phyloP scores from a whole-genome alignment of 92 coral and sea anemone species.

The Heliopora coerulea region DNA sequence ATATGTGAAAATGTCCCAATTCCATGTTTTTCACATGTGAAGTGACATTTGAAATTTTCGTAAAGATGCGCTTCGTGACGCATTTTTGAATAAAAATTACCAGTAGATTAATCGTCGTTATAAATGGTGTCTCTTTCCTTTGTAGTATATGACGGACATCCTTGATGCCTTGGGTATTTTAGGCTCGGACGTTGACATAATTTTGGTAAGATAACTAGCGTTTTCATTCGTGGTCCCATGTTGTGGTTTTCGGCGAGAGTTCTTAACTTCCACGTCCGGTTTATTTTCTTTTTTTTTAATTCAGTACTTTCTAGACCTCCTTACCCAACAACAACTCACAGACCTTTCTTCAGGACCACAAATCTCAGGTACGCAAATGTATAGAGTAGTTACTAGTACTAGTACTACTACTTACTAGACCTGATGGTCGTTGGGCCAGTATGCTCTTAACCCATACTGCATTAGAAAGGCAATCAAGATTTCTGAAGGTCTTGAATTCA shows the following conservation, averaged over 20 bases:
- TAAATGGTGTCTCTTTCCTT: background rate
- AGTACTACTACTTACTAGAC: background rate
- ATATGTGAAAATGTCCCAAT: too few species aligned
- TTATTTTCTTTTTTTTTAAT: background rate
- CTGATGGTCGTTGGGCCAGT: background rate
- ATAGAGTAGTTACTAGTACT: too few species aligned
- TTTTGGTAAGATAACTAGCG: constrained; percentile 2
- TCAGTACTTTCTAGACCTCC: constrained; percentile 29
- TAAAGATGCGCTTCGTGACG: too few species aligned
- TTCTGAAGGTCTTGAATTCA: too few species aligned
- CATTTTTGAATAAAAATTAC: too few species aligned
- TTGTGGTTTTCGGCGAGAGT: background rate
- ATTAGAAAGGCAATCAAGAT: too few species aligned
- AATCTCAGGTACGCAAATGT: constrained; percentile 1
- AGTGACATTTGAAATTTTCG: too few species aligned
- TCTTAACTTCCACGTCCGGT: background rate
- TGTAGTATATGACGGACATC: constrained; percentile 27
- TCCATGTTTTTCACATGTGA: too few species aligned
- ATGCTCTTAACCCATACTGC: background rate
- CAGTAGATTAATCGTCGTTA: too few species aligned
- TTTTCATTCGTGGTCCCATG: background rate
- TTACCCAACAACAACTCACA: constrained; percentile 16
- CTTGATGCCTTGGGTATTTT: constrained; percentile 21
- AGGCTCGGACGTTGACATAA: constrained; percentile 12
- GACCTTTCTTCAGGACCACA: background rate